Evolutionary conservation across 2,888 invertebrate species (phyloP), one percentile per base, ranked within the genome.

Genomic region (Ophonus ardosiacus): DNA sequence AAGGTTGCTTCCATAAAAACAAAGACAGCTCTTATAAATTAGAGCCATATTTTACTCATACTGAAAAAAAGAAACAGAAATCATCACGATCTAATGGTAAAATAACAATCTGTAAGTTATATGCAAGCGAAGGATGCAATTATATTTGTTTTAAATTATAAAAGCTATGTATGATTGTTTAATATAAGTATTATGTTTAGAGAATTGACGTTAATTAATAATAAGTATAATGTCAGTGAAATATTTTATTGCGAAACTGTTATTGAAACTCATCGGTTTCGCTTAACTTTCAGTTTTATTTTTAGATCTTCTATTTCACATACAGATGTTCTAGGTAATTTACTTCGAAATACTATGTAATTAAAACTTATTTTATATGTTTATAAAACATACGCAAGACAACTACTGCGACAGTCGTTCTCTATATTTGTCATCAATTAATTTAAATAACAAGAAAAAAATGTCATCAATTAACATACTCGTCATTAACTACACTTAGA

Each of bases 101-200:
- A 74, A 43, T 74, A 18, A 74, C 21, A n/a, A 15, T 15, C 40
- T 31, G 68, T 68, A 43, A 74, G 71, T 74, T 74, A 74, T 74
- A 24, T 43, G 43, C 71, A 74, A 51, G 21, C 10, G 71, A 74
- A 74, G 71, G 71, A 74, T 74, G 43, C 43, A 74, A 74, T 74
- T 74, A 74, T 74, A 74, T 74, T 74, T 83, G 61, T 76, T 83
- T 74, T 83, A 76, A 83, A 83, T 83, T 83, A 83, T 74, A 57
- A 56, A 57, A 10, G 57, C 78, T 24, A 78, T 57, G 57, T 78
- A 78, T 78, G 56, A 78, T 78, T 78, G 31, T 78, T 78, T 57
- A 51, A 76, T 76, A 71, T 71, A 63, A 63, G 63, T 6, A 68
- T 68, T 68, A 68, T n/a, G 63, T 51, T 76, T 21, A 7, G 4